phyloP scores from a whole-genome alignment of 92 coral and sea anemone genomes.

The Bergia sp. region DNA sequence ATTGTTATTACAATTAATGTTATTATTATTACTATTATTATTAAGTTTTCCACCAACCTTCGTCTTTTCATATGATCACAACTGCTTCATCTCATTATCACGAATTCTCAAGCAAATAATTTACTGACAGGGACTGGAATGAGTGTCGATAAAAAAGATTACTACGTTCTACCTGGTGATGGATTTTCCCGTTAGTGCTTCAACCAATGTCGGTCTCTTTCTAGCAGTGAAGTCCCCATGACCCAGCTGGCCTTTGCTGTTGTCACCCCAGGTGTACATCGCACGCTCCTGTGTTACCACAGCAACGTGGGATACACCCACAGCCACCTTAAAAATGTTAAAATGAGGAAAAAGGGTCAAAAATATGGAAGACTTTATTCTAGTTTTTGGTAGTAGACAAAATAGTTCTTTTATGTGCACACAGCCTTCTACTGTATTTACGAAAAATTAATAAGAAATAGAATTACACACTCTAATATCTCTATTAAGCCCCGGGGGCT shows the following conservation, averaged over 20 bases:
- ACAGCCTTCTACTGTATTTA: no score
- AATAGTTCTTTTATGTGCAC: neutral
- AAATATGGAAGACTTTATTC: neutral
- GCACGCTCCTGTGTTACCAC: slow-evolving; percentile 90
- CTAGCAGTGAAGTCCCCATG: slow-evolving; percentile 83
- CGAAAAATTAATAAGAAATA: no score
- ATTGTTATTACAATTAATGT: no score
- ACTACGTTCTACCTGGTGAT: slow-evolving; percentile 73
- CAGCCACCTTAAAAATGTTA: slow-evolving; percentile 78
- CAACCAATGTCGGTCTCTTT: slow-evolving; percentile 85
- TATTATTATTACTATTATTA: no score
- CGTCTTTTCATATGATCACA: neutral
- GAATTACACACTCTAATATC: no score
- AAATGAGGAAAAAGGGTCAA: neutral
- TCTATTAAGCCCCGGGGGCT: no score
- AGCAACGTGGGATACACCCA: slow-evolving; percentile 93
- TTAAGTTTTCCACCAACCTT: no score
- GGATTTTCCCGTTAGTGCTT: slow-evolving; percentile 84
- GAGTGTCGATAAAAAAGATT: no score
- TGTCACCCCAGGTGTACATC: slow-evolving; percentile 95
- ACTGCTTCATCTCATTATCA: neutral
- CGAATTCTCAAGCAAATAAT: neutral
- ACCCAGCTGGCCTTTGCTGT: slow-evolving; percentile 94
- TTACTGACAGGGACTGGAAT: neutral
- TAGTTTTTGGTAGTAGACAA: neutral